A percentile compares a stretch with the other conserved stretches of the same genome.
Evolutionary conservation across 2,797 vertebrate genomes (phyloP).

Genomic region (Rhinatrema bivittatum): DNA sequence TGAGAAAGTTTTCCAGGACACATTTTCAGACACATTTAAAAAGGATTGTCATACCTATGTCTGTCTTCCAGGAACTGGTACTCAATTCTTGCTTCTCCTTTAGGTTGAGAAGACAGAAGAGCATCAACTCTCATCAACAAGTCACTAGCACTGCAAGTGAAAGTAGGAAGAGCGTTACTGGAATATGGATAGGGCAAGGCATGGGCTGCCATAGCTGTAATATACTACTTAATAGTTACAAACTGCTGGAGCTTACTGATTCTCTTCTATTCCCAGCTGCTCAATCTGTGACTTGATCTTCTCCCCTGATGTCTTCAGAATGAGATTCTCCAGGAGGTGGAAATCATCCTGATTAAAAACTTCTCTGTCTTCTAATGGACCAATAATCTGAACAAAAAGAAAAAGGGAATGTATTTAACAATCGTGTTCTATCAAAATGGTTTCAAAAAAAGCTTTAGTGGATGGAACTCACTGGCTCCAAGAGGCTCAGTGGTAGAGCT

Average conservation of each 20-base stretch:
- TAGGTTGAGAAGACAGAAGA: slow-evolving; percentile 89
- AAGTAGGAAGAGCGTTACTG: too few species aligned
- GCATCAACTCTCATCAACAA: slow-evolving; percentile 96
- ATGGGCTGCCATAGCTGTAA: too few species aligned
- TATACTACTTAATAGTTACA: too few species aligned
- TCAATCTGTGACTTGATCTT: slow-evolving; percentile 88
- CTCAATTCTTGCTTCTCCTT: slow-evolving; percentile 85
- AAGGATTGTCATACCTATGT: slow-evolving; percentile 78
- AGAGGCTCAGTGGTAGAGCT: too few species aligned
- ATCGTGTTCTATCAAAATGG: not conserved
- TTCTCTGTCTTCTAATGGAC: slow-evolving; percentile 80
- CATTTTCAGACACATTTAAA: too few species aligned
- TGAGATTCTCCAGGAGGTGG: slow-evolving; percentile 89
- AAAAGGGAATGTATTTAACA: not conserved
- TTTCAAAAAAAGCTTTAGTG: not conserved
- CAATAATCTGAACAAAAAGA: slow-evolving; percentile 72
- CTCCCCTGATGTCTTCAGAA: slow-evolving; percentile 90
- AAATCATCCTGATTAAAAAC: slow-evolving; percentile 97
- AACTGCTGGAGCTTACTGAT: slow-evolving; percentile 72
- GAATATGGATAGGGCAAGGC: too few species aligned
- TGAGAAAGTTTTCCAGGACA: too few species aligned
- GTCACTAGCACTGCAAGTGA: slow-evolving; percentile 77
- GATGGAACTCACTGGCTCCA: not conserved
- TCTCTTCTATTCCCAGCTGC: slow-evolving; percentile 83
- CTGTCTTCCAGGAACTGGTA: slow-evolving; percentile 81